phyloP scores from a whole-genome alignment of 2,113 vertebrate species.

The Burhinus oedicnemus region DNA sequence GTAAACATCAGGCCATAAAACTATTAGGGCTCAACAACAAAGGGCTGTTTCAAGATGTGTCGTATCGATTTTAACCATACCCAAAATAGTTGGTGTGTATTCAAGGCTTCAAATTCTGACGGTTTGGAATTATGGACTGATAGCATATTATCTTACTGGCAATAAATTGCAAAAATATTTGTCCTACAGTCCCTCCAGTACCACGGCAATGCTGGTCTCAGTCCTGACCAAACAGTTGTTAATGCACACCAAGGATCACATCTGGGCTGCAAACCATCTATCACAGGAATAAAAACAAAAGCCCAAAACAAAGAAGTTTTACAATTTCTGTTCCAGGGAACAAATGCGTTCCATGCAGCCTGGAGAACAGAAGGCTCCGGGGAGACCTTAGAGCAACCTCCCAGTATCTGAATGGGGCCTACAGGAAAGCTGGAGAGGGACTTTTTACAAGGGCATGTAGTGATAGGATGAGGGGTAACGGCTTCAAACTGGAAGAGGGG shows the following conservation, averaged over 20 bases:
- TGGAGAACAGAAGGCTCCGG: too few relatives aligned
- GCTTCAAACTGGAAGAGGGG: too few relatives aligned
- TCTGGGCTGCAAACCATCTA: neutral
- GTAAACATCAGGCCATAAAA: neutral
- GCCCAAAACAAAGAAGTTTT: neutral
- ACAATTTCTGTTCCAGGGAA: neutral
- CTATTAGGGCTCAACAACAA: neutral
- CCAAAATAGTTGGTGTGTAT: fast-evolving
- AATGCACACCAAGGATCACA: neutral
- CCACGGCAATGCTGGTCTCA: neutral
- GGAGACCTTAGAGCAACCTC: too few relatives aligned
- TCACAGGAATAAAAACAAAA: neutral
- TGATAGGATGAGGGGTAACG: too few relatives aligned
- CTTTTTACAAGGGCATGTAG: too few relatives aligned
- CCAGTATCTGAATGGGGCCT: too few relatives aligned
- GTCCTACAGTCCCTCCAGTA: neutral
- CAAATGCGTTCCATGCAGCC: neutral
- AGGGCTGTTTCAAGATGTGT: neutral
- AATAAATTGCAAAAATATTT: neutral
- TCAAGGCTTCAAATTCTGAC: neutral
- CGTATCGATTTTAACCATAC: neutral
- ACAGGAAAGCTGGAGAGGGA: too few relatives aligned
- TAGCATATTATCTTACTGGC: neutral
- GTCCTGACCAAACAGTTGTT: neutral
- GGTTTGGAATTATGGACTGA: fast-evolving